Evolutionary conservation across 2,888 invertebrate genomes (phyloP).

Genomic region (Norana najaformis): DNA sequence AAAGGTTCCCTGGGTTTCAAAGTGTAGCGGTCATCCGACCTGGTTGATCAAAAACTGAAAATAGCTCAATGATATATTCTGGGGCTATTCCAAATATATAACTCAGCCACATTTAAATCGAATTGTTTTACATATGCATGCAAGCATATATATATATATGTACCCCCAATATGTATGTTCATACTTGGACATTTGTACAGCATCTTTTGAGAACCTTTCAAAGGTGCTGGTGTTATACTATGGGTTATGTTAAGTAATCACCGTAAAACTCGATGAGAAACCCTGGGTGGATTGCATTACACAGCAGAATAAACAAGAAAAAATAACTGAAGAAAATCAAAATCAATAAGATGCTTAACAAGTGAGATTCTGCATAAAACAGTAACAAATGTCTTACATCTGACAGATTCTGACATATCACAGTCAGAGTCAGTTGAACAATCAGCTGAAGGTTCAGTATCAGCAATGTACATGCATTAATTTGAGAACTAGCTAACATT

Average conservation of each 20-base stretch:
- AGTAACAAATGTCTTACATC: neutral
- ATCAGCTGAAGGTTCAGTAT: neutral
- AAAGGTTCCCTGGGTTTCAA: too few species aligned
- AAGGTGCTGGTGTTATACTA: too few species aligned
- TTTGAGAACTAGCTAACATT: neutral
- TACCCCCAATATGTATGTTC: too few species aligned
- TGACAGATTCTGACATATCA: neutral
- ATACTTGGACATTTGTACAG: too few species aligned
- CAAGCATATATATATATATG: too few species aligned
- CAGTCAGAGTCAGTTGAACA: neutral
- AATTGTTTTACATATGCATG: too few species aligned
- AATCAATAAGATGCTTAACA: constrained; percentile 3
- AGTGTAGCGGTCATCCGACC: neutral
- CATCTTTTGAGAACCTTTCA: too few species aligned
- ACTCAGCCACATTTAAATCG: too few species aligned
- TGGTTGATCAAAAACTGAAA: neutral
- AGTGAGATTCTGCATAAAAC: neutral
- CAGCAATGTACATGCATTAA: neutral
- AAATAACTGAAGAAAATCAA: neutral
- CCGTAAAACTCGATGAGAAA: neutral
- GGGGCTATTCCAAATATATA: too few species aligned
- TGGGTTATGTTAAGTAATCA: too few species aligned
- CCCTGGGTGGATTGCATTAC: neutral
- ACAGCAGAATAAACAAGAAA: neutral
- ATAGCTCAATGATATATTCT: neutral